A percentile compares a stretch with the other conserved stretches of the same genome.
These are phyloP conservation scores for Isichthys henryi DNA, from an alignment of 2,113 vertebrate genomes.

Conservation along the genomic window DNA sequence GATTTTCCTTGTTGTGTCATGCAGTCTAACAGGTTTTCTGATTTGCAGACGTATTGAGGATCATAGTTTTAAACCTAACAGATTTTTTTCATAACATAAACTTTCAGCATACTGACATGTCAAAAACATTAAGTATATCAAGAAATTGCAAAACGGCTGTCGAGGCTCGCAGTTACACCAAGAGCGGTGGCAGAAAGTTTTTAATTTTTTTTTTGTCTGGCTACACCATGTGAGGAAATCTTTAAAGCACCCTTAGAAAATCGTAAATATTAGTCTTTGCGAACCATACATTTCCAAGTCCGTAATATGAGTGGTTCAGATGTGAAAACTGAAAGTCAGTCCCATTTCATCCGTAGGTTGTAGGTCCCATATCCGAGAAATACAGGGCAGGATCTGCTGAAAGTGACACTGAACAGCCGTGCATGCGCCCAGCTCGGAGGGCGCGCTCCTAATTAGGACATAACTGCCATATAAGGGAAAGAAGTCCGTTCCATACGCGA, in stretches of 20 bases:
- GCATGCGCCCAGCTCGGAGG: constrained; percentile 36
- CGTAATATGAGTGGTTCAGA: constrained; percentile 14
- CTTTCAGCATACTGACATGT: not conserved
- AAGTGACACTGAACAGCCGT: constrained; percentile 57
- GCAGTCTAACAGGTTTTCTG: not conserved
- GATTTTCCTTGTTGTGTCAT: not conserved
- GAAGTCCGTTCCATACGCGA: constrained; percentile 24
- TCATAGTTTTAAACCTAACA: not conserved
- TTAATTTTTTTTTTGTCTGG: not conserved
- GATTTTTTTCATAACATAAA: not conserved
- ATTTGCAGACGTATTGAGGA: not conserved
- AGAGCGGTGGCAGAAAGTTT: not conserved
- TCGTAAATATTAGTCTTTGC: constrained; percentile 14
- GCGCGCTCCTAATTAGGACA: constrained; percentile 54
- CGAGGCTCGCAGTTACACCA: not conserved
- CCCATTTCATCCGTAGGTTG: constrained; percentile 41
- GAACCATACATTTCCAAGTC: constrained; percentile 7
- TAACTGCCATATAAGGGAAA: constrained; percentile 50
- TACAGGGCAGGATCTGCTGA: constrained; percentile 53
- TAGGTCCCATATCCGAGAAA: constrained; percentile 37
- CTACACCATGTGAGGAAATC: not conserved
- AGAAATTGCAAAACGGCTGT: not conserved
- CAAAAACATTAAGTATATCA: not conserved
- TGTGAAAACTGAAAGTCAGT: constrained; percentile 21
- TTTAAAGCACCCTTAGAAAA: not conserved